Conservation (phyloP, 2,113 vertebrate genomes). For the Gobius niger region DNA sequence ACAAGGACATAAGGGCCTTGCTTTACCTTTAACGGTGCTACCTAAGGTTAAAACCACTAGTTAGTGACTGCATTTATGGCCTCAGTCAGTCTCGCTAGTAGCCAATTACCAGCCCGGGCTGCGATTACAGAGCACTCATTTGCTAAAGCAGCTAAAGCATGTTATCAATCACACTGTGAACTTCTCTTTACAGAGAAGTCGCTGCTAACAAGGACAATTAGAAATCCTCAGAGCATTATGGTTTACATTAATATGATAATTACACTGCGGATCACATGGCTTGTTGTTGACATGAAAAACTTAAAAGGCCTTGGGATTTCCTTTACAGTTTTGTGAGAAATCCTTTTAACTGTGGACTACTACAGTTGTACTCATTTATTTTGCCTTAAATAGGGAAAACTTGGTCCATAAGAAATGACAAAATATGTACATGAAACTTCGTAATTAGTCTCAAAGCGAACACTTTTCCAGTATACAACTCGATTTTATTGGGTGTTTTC, state of each 20-base stretch:
- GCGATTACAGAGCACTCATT: slow-evolving; percentile 42
- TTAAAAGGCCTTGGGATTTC: not conserved
- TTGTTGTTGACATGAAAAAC: not conserved
- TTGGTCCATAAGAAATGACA: slow-evolving; percentile 11
- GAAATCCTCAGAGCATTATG: slow-evolving; percentile 26
- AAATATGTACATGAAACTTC: slow-evolving; percentile 28
- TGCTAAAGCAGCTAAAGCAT: slow-evolving; percentile 37
- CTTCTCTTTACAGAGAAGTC: slow-evolving; percentile 13
- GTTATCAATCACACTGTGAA: slow-evolving; percentile 8
- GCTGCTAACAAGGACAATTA: slow-evolving; percentile 40
- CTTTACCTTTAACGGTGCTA: slow-evolving; percentile 57
- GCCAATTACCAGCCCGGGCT: slow-evolving; percentile 56
- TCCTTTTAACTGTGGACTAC: too few species aligned
- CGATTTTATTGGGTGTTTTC: slow-evolving; percentile 64
- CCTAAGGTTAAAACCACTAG: slow-evolving; percentile 64
- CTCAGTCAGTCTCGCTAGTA: slow-evolving; percentile 21
- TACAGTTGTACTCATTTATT: too few species aligned
- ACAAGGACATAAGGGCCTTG: slow-evolving; percentile 41
- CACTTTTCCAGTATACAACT: slow-evolving; percentile 39
- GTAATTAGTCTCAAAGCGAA: slow-evolving; percentile 54
- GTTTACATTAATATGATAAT: slow-evolving; percentile 13
- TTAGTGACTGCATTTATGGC: slow-evolving; percentile 49
- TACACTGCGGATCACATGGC: slow-evolving; percentile 2
- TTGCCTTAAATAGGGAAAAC: not conserved
- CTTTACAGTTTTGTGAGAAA: not conserved